phyloP scores from a whole-genome alignment of 2,797 vertebrate genomes.

The Phyllotis vaccarum region DNA sequence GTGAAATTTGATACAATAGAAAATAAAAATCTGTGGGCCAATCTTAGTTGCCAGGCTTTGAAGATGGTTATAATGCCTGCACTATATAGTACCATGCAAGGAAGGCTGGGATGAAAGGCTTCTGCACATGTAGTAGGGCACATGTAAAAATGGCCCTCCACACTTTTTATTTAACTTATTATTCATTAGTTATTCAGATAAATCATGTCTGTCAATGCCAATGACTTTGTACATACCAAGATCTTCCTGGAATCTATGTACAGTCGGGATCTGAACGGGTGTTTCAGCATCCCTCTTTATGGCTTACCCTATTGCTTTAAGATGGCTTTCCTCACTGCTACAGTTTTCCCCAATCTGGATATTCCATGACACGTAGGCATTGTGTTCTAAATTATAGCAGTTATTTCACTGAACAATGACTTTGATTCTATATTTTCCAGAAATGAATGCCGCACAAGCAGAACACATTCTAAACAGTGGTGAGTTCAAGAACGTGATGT shows the following conservation, averaged over 20 bases:
- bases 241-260: neutral
- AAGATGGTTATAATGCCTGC: neutral
- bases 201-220: neutral
- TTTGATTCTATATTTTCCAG: conserved; percentile 82
- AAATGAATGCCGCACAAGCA: conserved; percentile 83
- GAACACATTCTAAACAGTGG: conserved; percentile 87
- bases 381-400: conserved; percentile 27
- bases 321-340: neutral
- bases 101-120: neutral
- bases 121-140: neutral
- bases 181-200: neutral
- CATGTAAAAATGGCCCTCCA: neutral
- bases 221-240: neutral
- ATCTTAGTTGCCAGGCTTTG: neutral
- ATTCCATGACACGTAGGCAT: neutral
- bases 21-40: neutral
- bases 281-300: neutral
- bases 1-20: neutral
- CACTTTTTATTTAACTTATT: neutral
- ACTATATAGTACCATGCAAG: neutral
- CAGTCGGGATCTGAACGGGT: neutral
- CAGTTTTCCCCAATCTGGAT: neutral
- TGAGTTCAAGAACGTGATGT: conserved; percentile 81
- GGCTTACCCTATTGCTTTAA: conserved; percentile 25
- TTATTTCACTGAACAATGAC: neutral